These are phyloP conservation scores for Melanotaenia maccullochi DNA, from an alignment of 2,797 vertebrate genomes.

Conservation along the genomic window DNA sequence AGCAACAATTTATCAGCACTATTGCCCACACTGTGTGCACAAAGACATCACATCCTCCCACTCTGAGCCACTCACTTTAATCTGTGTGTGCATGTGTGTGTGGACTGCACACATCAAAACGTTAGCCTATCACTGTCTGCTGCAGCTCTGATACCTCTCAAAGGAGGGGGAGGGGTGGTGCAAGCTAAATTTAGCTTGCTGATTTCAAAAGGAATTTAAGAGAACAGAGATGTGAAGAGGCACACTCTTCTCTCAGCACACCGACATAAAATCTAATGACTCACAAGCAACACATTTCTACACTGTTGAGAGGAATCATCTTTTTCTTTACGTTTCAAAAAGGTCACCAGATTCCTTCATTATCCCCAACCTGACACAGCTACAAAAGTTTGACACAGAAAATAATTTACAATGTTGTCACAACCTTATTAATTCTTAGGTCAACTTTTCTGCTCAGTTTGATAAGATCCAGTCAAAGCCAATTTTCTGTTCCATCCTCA, in stretches of 20 bases:
- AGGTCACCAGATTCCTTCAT: not conserved
- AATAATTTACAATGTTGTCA: not conserved
- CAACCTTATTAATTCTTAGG: not conserved
- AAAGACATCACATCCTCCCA: slow-evolving; percentile 65
- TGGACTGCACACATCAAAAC: slow-evolving; percentile 59
- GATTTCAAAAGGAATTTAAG: slow-evolving; percentile 83
- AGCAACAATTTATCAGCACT: slow-evolving; percentile 63
- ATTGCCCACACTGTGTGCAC: slow-evolving; percentile 55
- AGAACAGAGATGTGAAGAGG: slow-evolving; percentile 78
- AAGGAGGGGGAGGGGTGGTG: slow-evolving; percentile 57
- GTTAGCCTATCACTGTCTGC: slow-evolving; percentile 72
- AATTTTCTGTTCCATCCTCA: not conserved
- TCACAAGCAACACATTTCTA: slow-evolving; percentile 1
- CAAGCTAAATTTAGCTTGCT: slow-evolving; percentile 80
- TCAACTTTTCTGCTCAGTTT: not conserved
- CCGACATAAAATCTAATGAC: slow-evolving; percentile 19
- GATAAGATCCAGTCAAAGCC: not conserved
- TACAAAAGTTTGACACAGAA: not conserved
- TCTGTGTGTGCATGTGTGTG: slow-evolving; percentile 52
- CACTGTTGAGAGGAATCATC: not conserved
- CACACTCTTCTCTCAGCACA: slow-evolving; percentile 47
- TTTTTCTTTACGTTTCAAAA: not conserved
- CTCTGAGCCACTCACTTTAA: slow-evolving; percentile 68
- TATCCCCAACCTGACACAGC: not conserved
- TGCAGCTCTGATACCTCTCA: slow-evolving; percentile 71